Percentiles rank a stretch among this genome's conserved stretches.
These are phyloP conservation scores for Lepas anatifera DNA, from an alignment of 2,888 invertebrate genomes.

Conservation along the genomic window DNA sequence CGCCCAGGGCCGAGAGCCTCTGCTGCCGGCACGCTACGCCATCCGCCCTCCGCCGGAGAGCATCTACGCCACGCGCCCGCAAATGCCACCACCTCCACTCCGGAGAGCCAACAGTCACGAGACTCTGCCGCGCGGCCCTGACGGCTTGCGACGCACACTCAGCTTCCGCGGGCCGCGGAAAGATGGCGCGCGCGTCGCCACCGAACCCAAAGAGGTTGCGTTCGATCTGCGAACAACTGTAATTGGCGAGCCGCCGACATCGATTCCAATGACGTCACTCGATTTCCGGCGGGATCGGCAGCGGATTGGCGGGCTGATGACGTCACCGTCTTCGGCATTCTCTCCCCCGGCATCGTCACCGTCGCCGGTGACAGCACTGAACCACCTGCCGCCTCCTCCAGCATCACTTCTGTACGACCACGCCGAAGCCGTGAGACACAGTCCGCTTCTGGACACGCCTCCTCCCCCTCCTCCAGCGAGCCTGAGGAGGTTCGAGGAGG, in stretches of 20 bases:
- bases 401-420: background rate
- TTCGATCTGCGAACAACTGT: constrained; percentile 1
- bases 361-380: background rate
- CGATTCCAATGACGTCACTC: no score
- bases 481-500: no score
- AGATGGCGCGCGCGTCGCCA: background rate
- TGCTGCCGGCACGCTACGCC: background rate
- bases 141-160: background rate
- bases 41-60: background rate
- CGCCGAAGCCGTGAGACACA: no score
- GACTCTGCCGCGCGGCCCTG: background rate
- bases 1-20: background rate
- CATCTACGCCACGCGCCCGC: background rate
- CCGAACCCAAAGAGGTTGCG: constrained; percentile 1
- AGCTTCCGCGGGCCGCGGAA: background rate
- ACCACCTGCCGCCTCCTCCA: background rate
- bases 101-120: background rate
- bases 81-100: background rate
- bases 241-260: background rate
- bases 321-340: background rate
- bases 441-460: no score
- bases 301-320: background rate
- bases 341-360: background rate
- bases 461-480: no score
- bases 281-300: no score